These are phyloP conservation scores for Halcyon malimbica DNA, from an alignment of 2,113 vertebrate species.

Conservation along the genomic window DNA sequence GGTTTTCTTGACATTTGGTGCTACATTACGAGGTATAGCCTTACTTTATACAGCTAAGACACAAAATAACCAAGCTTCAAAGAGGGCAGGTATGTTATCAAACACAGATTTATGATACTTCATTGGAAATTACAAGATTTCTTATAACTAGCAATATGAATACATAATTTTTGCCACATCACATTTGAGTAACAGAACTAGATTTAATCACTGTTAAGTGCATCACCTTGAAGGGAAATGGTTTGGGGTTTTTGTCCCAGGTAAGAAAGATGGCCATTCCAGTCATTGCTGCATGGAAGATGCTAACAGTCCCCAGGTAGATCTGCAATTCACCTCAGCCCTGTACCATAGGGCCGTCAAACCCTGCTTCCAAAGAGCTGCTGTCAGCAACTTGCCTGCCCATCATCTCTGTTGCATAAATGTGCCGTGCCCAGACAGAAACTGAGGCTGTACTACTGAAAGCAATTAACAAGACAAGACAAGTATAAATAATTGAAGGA, in stretches of 20 bases:
- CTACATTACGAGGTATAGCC: not conserved
- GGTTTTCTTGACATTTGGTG: not conserved
- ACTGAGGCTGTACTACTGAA: constrained; percentile 20
- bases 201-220: not conserved
- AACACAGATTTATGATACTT: not conserved
- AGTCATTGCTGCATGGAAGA: not conserved
- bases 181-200: not conserved
- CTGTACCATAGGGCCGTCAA: not conserved
- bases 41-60: not conserved
- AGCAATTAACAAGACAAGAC: constrained; percentile 68
- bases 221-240: not conserved
- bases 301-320: not conserved
- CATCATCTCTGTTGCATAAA: not conserved
- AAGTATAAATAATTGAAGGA: constrained; percentile 70
- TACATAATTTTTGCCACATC: not conserved
- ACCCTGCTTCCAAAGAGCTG: not conserved
- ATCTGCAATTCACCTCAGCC: not conserved
- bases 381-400: not conserved
- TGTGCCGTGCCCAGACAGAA: not conserved
- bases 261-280: not conserved
- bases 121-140: not conserved
- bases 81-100: not conserved
- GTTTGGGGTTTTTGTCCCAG: not conserved
- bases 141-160: not conserved
- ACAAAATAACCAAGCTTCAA: not conserved